Conservation (phyloP, 2,797 vertebrate genomes). For the Champsocephalus gunnari region DNA sequence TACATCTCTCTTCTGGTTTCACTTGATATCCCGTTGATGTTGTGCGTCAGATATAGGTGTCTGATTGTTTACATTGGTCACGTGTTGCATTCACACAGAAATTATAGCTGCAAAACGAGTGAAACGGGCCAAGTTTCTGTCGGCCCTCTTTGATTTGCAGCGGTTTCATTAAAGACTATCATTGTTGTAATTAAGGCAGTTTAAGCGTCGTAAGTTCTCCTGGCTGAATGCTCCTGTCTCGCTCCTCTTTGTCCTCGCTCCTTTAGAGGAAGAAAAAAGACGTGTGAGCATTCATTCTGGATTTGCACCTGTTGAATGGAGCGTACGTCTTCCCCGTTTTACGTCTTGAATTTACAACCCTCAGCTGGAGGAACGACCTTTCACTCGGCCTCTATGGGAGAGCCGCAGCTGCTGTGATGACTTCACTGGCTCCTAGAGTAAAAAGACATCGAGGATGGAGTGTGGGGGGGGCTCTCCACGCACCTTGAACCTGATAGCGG, state of each 20-base stretch:
- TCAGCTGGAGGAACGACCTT: constrained; percentile 82
- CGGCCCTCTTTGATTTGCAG: constrained; percentile 24
- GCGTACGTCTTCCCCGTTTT: constrained; percentile 77
- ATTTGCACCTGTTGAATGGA: constrained; percentile 81
- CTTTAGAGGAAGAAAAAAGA: constrained; percentile 18
- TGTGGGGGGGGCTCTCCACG: constrained; percentile 14
- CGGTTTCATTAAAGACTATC: constrained; percentile 50
- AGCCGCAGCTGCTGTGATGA: constrained; percentile 76
- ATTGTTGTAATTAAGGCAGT: constrained; percentile 45
- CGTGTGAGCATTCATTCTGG: constrained; percentile 70
- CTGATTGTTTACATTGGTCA: constrained; percentile 17
- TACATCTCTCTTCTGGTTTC: constrained; percentile 33
- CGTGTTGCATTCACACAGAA: constrained; percentile 16
- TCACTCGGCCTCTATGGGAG: constrained; percentile 67
- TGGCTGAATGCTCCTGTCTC: constrained; percentile 56
- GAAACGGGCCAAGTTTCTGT: constrained; percentile 37
- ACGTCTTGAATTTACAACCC: constrained; percentile 81
- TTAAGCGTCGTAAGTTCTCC: constrained; percentile 52
- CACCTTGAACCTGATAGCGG: constrained; percentile 73
- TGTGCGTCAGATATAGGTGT: not conserved
- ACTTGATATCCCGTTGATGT: constrained; percentile 1
- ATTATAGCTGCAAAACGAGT: constrained; percentile 3
- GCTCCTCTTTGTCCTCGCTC: constrained; percentile 50
- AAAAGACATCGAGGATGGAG: constrained; percentile 38
- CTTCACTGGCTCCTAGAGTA: constrained; percentile 71